phyloP scores from a whole-genome alignment of 1,140 invertebrate species.

The Phthorimaea operculella region DNA sequence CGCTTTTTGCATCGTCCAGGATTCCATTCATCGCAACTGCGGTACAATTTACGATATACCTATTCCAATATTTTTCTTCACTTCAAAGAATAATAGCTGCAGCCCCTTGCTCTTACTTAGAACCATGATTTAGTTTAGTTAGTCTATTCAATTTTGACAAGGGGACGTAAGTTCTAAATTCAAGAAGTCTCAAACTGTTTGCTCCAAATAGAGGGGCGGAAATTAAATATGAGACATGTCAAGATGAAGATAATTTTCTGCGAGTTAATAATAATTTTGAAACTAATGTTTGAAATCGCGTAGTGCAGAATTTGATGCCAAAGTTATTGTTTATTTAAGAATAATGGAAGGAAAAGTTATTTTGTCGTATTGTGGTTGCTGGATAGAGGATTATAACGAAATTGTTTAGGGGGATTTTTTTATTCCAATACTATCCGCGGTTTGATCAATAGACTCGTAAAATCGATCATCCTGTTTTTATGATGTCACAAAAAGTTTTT shows the following conservation, averaged over 20 bases:
- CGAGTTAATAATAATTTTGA: background rate
- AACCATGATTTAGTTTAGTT: background rate
- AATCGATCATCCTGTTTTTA: no score
- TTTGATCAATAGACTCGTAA: no score
- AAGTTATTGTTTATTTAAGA: background rate
- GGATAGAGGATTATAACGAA: no score
- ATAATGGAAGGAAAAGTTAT: background rate
- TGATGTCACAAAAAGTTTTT: no score
- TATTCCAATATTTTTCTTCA: background rate
- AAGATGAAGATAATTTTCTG: background rate
- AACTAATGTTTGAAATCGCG: background rate
- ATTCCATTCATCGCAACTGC: no score
- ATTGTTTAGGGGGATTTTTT: no score
- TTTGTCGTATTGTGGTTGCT: background rate
- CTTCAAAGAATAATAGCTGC: background rate
- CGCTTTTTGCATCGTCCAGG: no score
- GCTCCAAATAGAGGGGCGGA: background rate
- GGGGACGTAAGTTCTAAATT: background rate
- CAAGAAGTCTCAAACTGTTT: background rate
- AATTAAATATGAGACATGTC: background rate
- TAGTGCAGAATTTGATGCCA: background rate
- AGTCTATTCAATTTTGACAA: slow-evolving; percentile 1
- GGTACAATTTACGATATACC: background rate
- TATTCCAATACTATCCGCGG: no score
- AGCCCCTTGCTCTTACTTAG: background rate